Base-by-base conservation (phyloP, 2,113 vertebrate species). In the Paramisgurnus dabryanus region DNA sequence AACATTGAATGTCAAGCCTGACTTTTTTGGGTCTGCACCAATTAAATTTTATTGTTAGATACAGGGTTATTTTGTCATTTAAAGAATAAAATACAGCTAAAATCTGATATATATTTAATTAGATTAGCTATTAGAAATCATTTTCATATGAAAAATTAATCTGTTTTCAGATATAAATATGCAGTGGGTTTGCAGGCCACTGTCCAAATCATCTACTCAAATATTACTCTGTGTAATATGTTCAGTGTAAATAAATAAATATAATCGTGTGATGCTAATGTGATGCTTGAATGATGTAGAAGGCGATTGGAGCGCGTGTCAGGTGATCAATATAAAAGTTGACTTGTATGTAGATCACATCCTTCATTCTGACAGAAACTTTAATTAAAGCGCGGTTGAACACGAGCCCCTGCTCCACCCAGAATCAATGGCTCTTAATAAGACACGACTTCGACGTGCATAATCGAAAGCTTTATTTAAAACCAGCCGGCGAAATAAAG, bases 351-450 rank as follows among this genome's bases (percentile, higher is more conserved):
- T 50, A 61, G 67, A 79, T 60, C 41, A 49, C 67, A 69, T 79
- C 67, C 78, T 61, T 79, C 67, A 79, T 43, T 17, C 77, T 61
- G 77, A 15, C 77, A 79, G 43, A 45, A 27, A n/a, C 43, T 69
- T 79, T 71, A 61, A 79, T 79, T 64, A 79, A 61, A 68, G 18
- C 7, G 41, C 50, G 17, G 65, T 22, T 79, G 22, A 45, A n/a
- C 43, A 47, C 34, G 17, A 55, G 8, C 40, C 27, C 17, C 18
- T 50, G 22, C 67, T 50, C 27, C 49, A n/a, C 39, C 22, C 55
- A 27, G n/a, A 27, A 71, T 63, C 67, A 64, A 63, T 79, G 57
- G 7, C 55, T 49, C 18, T n/a, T 57, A 18, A 55, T 61, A 57
- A 27, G 39, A 45, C 60, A 22, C 64, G 1, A 6, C 45, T 78